Percentiles rank a stretch among this genome's conserved stretches.
Conservation (phyloP, 2,797 vertebrate genomes). For the Peromyscus melanophrys region DNA sequence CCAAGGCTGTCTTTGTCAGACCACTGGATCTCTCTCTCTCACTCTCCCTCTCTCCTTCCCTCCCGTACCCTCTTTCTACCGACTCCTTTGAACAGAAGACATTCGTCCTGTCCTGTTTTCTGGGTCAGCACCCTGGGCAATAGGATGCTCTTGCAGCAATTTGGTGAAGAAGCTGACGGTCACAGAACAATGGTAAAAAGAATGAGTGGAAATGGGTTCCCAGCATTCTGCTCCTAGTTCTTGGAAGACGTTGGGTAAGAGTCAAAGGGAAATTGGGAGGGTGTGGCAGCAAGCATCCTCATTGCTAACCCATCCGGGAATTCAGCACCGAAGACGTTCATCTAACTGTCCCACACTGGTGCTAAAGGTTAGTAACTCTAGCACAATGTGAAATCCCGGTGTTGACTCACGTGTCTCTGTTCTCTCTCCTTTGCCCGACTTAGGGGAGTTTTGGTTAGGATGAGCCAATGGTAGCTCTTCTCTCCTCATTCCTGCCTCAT, state of each 20-base stretch:
- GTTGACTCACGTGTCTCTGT: neutral
- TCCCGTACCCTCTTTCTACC: neutral
- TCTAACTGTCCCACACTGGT: neutral
- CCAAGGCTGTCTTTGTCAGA: neutral
- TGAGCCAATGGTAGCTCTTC: neutral
- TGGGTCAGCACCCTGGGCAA: neutral
- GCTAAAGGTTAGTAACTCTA: neutral
- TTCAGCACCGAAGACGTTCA: neutral
- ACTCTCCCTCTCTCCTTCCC: neutral
- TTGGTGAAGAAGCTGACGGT: neutral
- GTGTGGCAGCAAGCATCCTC: rapidly evolving
- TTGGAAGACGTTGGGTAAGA: neutral
- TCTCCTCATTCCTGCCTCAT: neutral
- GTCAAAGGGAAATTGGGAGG: neutral
- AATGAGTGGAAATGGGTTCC: neutral
- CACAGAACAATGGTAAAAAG: neutral
- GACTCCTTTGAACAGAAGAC: neutral
- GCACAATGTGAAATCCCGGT: constrained; percentile 23
- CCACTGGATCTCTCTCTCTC: neutral
- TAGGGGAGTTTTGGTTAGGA: constrained; percentile 20
- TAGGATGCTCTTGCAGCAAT: neutral
- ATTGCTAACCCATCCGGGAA: neutral
- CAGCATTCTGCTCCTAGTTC: neutral
- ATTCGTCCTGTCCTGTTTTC: neutral
- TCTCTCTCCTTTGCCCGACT: neutral